phyloP scores from a whole-genome alignment of 1,140 invertebrate species.

The Anagrus nilaparvatae region DNA sequence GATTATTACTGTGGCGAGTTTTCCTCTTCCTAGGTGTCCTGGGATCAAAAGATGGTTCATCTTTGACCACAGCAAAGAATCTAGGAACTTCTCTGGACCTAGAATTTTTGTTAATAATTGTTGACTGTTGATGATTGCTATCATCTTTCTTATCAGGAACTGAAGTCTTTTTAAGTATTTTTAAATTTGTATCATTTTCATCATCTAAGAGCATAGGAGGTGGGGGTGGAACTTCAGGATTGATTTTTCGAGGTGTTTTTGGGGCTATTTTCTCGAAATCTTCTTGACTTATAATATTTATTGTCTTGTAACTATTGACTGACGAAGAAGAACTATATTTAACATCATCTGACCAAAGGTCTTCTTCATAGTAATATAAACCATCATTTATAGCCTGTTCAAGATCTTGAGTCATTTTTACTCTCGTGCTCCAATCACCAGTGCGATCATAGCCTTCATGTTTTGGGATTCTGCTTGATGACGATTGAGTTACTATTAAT shows the following conservation, averaged over 20 bases:
- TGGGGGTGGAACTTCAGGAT: conserved; percentile 65
- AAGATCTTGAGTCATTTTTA: conserved; percentile 88
- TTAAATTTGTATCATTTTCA: conserved; percentile 23
- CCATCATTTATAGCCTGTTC: conserved; percentile 93
- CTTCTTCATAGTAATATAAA: conserved; percentile 88
- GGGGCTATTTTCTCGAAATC: conserved; percentile 75
- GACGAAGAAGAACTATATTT: conserved; percentile 38
- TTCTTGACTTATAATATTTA: conserved; percentile 83
- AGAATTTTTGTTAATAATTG: conserved; percentile 1
- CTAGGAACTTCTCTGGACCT: conserved; percentile 44
- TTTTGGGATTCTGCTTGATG: conserved; percentile 50
- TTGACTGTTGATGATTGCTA: not conserved
- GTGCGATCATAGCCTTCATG: conserved; percentile 86
- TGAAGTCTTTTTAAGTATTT: not conserved
- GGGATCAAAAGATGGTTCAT: conserved; percentile 52
- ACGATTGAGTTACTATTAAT: conserved; percentile 85
- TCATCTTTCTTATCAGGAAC: not conserved
- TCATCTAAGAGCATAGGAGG: conserved; percentile 51
- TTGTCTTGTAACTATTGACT: conserved; percentile 64
- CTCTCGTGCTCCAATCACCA: conserved; percentile 70
- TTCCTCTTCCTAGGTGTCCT: conserved; percentile 75
- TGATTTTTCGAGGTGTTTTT: conserved; percentile 48
- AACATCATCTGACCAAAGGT: conserved; percentile 58
- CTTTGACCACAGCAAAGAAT: conserved; percentile 92
- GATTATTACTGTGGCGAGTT: conserved; percentile 84